Evolutionary conservation across 2,113 vertebrate species (phyloP).

Genomic region (Channa maculata): DNA sequence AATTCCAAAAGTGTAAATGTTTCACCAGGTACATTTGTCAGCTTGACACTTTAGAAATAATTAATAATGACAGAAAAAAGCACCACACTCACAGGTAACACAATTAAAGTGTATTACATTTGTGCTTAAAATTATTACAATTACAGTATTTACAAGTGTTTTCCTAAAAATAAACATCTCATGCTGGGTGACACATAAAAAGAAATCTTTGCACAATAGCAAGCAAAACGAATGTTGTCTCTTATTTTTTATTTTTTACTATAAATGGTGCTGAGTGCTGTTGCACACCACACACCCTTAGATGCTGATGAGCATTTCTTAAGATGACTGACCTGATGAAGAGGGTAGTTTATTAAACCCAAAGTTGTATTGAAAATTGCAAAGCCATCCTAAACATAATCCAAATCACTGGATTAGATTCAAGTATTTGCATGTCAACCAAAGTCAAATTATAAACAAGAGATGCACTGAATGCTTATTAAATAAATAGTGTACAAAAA

Average conservation of each 20-base stretch:
- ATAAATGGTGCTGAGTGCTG: slow-evolving; percentile 9
- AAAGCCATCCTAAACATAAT: slow-evolving; percentile 14
- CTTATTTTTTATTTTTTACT: not conserved
- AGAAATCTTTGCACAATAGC: slow-evolving; percentile 82
- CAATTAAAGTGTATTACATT: slow-evolving; percentile 99
- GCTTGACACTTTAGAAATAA: too few relatives aligned
- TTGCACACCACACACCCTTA: slow-evolving; percentile 1
- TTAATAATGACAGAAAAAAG: slow-evolving; percentile 61
- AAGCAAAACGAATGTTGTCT: slow-evolving; percentile 82
- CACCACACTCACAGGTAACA: slow-evolving; percentile 87
- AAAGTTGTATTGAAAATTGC: slow-evolving; percentile 17
- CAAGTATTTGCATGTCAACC: slow-evolving; percentile 66
- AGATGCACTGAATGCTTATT: slow-evolving; percentile 60
- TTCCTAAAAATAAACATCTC: slow-evolving; percentile 98
- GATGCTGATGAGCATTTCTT: not conserved
- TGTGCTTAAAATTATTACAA: slow-evolving; percentile 98
- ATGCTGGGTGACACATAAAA: slow-evolving; percentile 93
- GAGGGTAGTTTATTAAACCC: slow-evolving; percentile 18
- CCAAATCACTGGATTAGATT: slow-evolving; percentile 50
- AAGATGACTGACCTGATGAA: slow-evolving; percentile 23
- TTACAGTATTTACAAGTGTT: slow-evolving; percentile 95
- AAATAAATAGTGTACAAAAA: slow-evolving; percentile 81
- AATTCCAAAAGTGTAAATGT: slow-evolving; percentile 1
- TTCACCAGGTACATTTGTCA: too few relatives aligned
- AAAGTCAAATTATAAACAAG: slow-evolving; percentile 58